Evolutionary conservation across 2,888 invertebrate species (phyloP).

Genomic region (Agonopterix subpropinquella): DNA sequence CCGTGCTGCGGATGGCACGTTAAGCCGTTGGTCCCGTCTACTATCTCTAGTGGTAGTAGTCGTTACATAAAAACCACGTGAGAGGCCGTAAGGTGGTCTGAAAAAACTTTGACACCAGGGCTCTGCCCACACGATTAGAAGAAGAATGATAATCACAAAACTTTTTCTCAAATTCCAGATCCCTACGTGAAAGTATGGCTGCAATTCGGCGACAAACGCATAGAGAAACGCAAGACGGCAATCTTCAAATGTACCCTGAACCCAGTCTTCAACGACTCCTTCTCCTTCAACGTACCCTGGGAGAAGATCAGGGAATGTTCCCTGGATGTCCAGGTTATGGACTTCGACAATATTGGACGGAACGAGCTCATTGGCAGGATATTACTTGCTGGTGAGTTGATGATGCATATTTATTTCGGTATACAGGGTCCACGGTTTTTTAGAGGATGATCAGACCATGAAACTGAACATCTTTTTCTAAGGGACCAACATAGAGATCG

Average conservation of each 20-base stretch:
- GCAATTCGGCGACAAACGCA: constrained; percentile 94
- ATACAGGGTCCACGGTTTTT: no score
- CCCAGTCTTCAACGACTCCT: constrained; percentile 97
- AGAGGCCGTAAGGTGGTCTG: no score
- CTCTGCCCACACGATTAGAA: no score
- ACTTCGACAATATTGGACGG: constrained; percentile 96
- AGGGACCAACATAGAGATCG: no score
- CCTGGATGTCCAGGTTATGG: constrained; percentile 95
- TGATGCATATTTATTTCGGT: not conserved
- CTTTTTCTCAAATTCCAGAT: constrained; percentile 77
- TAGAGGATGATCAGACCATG: no score
- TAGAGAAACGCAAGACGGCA: constrained; percentile 97
- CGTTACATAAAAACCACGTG: no score
- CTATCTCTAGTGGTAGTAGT: no score
- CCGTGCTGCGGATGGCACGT: no score
- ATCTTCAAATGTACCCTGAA: constrained; percentile 95
- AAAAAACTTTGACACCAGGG: no score
- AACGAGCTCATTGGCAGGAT: constrained; percentile 95
- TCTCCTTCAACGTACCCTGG: constrained; percentile 97
- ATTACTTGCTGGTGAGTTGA: constrained; percentile 87
- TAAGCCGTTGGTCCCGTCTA: no score
- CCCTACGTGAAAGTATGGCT: constrained; percentile 99
- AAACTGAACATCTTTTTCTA: no score
- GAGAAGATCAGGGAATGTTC: constrained; percentile 97
- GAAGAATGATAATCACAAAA: not conserved